A percentile compares a stretch with the other conserved stretches of the same genome.
Evolutionary conservation across 2,888 invertebrate genomes (phyloP).

Genomic region (Tipula confusa): DNA sequence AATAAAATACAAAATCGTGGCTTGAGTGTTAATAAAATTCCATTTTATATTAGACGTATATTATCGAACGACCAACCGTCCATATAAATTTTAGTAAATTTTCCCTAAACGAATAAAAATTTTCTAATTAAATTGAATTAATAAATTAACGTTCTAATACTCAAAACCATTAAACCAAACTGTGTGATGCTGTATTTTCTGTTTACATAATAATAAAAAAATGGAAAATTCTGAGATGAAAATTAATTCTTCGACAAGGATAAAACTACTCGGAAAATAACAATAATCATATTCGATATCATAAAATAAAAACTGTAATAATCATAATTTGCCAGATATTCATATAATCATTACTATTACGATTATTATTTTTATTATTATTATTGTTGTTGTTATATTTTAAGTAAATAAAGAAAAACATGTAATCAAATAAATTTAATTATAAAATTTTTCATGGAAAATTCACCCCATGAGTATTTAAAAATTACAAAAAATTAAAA

Average conservation of each 20-base stretch:
- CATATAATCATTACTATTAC: not conserved
- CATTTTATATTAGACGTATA: not conserved
- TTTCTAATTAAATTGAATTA: not conserved
- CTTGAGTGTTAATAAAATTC: not conserved
- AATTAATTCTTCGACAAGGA: not conserved
- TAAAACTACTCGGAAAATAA: not conserved
- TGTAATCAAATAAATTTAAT: constrained; percentile 20
- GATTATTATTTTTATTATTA: not conserved
- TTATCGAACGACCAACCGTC: not conserved
- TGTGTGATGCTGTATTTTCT: not conserved
- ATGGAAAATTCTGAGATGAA: not conserved
- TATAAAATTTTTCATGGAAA: constrained; percentile 9
- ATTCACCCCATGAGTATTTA: not conserved
- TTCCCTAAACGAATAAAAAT: not conserved
- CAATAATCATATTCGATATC: not conserved
- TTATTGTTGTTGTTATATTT: too few relatives aligned
- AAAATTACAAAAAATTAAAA: not conserved
- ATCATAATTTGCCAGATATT: not conserved
- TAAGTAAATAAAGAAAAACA: not conserved
- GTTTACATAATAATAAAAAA: not conserved
- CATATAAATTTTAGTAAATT: not conserved
- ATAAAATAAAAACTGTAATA: not conserved
- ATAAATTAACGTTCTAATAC: not conserved
- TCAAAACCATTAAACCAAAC: not conserved
- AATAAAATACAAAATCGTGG: not conserved